These are phyloP conservation scores for Acromyrmex charruanus DNA, from an alignment of 1,140 invertebrate genomes.

Conservation along the genomic window DNA sequence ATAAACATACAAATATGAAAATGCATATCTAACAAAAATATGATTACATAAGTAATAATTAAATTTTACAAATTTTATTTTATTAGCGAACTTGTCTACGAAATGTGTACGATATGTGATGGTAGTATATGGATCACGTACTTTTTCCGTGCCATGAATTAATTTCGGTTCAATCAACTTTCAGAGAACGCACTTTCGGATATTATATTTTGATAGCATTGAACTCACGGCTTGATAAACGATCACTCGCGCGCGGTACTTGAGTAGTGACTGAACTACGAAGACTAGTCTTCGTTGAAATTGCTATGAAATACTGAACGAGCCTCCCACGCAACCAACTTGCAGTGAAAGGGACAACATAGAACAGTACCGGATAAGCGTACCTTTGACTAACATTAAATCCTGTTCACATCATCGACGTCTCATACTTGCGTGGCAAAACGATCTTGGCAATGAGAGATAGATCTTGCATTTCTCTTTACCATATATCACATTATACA, in stretches of 20 bases:
- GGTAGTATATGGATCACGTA: background rate
- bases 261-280: conserved; percentile 67
- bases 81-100: background rate
- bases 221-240: background rate
- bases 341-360: conserved; percentile 81
- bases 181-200: background rate
- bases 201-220: background rate
- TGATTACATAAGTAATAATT: background rate
- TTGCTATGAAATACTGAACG: conserved; percentile 77
- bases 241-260: conserved; percentile 55
- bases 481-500: background rate
- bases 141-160: background rate
- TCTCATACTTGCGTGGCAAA: conserved; percentile 15
- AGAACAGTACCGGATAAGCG: conserved; percentile 73
- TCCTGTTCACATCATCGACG: conserved; percentile 55
- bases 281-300: conserved; percentile 81
- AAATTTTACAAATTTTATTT: conserved; percentile 27
- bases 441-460: conserved; percentile 55
- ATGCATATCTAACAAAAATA: background rate
- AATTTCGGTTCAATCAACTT: background rate
- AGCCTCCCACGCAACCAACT: conserved; percentile 80
- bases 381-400: conserved; percentile 71
- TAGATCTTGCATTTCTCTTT: background rate
- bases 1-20: background rate
- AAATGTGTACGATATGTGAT: background rate